Evolutionary conservation across 2,113 vertebrate genomes (phyloP).

Genomic region (Lampris megalopsis): DNA sequence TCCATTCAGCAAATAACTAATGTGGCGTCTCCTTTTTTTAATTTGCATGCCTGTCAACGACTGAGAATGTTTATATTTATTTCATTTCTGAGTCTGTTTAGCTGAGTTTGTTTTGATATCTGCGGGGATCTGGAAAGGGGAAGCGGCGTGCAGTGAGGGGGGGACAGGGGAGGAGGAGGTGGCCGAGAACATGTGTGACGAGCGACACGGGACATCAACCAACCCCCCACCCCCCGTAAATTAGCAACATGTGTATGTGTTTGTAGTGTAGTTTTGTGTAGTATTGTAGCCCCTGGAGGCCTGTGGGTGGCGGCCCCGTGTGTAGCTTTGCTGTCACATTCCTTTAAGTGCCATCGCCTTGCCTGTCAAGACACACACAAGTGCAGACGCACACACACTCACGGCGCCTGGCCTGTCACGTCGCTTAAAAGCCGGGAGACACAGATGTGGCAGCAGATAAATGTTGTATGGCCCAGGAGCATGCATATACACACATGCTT

Average conservation of each 20-base stretch:
- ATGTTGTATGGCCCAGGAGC: slow-evolving; percentile 76
- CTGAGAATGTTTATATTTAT: slow-evolving; percentile 68
- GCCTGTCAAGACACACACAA: slow-evolving; percentile 63
- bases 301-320: slow-evolving; percentile 72
- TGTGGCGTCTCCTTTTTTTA: slow-evolving; percentile 67
- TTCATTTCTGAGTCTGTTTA: slow-evolving; percentile 52
- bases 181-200: slow-evolving; percentile 53
- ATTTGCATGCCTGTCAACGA: slow-evolving; percentile 75
- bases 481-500: slow-evolving; percentile 40
- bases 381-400: slow-evolving; percentile 48
- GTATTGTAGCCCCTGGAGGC: slow-evolving; percentile 62
- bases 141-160: slow-evolving; percentile 18
- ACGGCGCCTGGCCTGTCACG: slow-evolving; percentile 68
- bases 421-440: slow-evolving; percentile 76
- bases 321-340: slow-evolving; percentile 76
- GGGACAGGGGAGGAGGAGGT: neutral
- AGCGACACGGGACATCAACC: slow-evolving; percentile 53
- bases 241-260: slow-evolving; percentile 27
- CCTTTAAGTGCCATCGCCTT: slow-evolving; percentile 65
- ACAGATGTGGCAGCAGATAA: slow-evolving; percentile 81
- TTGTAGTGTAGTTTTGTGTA: slow-evolving; percentile 37
- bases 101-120: slow-evolving; percentile 67
- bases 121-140: slow-evolving; percentile 28
- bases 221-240: slow-evolving; percentile 46
- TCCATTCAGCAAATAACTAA: slow-evolving; percentile 65